Evolutionary conservation across 1,140 invertebrate species (phyloP), one percentile per base, ranked within the genome.

Genomic region (Drosophila pseudoananassae): DNA sequence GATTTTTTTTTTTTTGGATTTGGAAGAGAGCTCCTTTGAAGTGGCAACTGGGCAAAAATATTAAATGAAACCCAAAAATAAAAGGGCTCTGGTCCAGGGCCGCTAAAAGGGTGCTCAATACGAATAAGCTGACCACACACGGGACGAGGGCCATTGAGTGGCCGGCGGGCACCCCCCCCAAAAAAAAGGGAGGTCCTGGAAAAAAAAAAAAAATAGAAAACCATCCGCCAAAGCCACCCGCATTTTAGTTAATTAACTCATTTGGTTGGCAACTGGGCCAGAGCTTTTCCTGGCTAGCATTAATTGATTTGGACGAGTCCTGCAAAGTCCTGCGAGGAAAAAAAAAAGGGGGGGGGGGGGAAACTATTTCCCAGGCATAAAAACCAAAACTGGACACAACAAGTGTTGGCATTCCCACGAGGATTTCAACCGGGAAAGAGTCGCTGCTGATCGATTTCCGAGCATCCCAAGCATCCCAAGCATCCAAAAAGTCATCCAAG

Each of bases 171-270:
- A n/a, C n/a, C n/a, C n/a, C n/a, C n/a, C n/a, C n/a, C n/a, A n/a
- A n/a, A n/a, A n/a, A n/a, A n/a, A n/a, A n/a, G n/a, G n/a, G n/a
- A n/a, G n/a, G n/a, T n/a, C n/a, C n/a, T n/a, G n/a, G n/a, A n/a
- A n/a, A n/a, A n/a, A n/a, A 14, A 58, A 50, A 65, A 76, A 52
- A 15, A 20, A 20, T 3, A 20, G 20, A 20, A 3, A 0, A 2
- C 20, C 20, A 52, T 60, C 46, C 53, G 47, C 75, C 78, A 90
- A 87, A 91, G 78, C 83, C 78, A 79, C 90, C 90, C 90, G 90
- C 90, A 91, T 91, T 91, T 91, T 91, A 91, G 90, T 91, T 91
- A 91, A 91, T 91, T 91, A 91, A 91, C 90, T 91, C 87, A 90
- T 91, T 91, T 91, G 85, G 84, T 90, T 89, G 80, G 71, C 79